Conservation (phyloP, 2,797 vertebrate species). For the Prionace glauca region DNA sequence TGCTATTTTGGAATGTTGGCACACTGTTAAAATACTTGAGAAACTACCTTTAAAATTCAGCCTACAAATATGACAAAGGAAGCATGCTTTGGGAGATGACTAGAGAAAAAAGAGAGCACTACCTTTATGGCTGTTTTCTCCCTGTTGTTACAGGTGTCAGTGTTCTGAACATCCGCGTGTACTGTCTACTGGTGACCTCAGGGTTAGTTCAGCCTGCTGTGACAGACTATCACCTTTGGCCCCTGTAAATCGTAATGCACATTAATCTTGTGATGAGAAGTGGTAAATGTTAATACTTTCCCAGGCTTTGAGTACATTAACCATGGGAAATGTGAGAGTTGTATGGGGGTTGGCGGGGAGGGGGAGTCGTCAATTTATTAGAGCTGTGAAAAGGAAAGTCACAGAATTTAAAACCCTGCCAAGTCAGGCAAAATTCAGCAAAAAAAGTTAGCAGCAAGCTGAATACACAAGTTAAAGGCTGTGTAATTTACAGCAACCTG, state of each 20-base stretch:
- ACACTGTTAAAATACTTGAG: not conserved
- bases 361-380: not conserved
- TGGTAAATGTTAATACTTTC: slow-evolving; percentile 31
- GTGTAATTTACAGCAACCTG: not conserved
- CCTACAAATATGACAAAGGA: not conserved
- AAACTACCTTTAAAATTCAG: not conserved
- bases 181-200: not conserved
- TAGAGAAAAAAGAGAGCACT: not conserved
- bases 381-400: slow-evolving; percentile 13
- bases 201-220: slow-evolving; percentile 15
- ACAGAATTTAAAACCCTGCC: slow-evolving; percentile 31
- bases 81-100: not conserved
- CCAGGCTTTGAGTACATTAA: slow-evolving; percentile 11
- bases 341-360: not conserved
- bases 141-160: slow-evolving; percentile 17
- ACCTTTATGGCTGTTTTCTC: not conserved
- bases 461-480: not conserved
- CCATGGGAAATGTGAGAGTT: slow-evolving; percentile 22
- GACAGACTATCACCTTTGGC: slow-evolving; percentile 34
- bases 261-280: slow-evolving; percentile 27
- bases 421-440: not conserved
- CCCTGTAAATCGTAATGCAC: slow-evolving; percentile 8
- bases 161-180: not conserved
- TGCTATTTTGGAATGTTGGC: not conserved
- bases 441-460: not conserved